phyloP scores from a whole-genome alignment of 2,113 vertebrate genomes.

The Cavia aperea region DNA sequence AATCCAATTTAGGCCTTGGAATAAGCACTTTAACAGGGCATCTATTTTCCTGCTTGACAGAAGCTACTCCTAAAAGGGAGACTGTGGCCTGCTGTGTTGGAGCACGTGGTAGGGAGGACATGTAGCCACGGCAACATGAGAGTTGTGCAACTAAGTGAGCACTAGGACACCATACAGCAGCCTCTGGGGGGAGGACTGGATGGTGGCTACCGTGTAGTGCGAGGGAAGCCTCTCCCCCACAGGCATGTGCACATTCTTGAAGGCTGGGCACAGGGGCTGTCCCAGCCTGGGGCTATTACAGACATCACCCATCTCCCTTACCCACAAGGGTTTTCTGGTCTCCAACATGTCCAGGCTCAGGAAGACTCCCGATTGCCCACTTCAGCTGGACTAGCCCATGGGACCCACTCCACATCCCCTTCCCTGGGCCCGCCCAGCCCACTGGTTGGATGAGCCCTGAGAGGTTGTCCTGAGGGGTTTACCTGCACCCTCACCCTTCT shows the following conservation, averaged over 20 bases:
- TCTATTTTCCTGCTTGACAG: not conserved
- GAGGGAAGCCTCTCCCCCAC: not conserved
- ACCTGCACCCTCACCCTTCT: not conserved
- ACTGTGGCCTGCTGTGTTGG: not conserved
- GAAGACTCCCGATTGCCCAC: not conserved
- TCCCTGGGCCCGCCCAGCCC: not conserved
- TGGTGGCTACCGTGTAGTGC: not conserved
- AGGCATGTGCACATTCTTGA: fast-evolving
- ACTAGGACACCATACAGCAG: not conserved
- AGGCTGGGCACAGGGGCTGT: not conserved
- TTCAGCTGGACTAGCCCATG: not conserved
- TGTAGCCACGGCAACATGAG: not conserved
- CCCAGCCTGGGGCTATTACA: not conserved
- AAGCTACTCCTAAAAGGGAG: not conserved
- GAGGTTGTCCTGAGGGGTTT: not conserved
- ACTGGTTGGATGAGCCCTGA: not conserved
- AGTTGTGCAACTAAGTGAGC: not conserved
- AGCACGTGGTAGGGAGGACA: not conserved
- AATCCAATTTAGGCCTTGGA: not conserved
- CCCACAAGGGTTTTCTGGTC: not conserved
- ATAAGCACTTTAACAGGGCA: not conserved
- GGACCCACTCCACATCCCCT: not conserved
- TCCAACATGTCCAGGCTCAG: not conserved
- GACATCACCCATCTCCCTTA: fast-evolving
- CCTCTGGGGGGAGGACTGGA: not conserved